Base-by-base conservation (phyloP, 64 coral and sea anemone species). In the Stylophora pistillata region DNA sequence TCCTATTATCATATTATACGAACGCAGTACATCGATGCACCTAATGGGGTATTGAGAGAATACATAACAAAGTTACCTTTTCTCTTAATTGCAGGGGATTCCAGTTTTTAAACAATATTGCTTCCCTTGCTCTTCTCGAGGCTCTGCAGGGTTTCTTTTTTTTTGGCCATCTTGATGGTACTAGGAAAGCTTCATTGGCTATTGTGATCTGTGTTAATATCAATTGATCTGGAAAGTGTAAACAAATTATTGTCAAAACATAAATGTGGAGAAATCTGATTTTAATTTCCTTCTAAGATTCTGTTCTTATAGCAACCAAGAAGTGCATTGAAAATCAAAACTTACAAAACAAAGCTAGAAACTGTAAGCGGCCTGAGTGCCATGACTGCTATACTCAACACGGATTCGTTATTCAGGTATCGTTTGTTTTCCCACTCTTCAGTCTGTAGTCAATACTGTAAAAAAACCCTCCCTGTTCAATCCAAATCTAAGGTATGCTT, bases 1-100 rank as follows among this genome's bases (percentile, higher is more conserved):
- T n/a, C n/a, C n/a, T n/a, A n/a, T n/a, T n/a, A n/a, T n/a, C n/a
- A n/a, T n/a, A 70, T n/a, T 70, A 70, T 70, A n/a, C 1, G 20
- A 21, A 70, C 65, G n/a, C 65, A 70, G 65, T 70, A 70, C 11
- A 23, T 70, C 17, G 25, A 70, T 70, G 65, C 65, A 70, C n/a
- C 18, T 70, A 70, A 70, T 70, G n/a, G n/a, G n/a, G 65, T 9
- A 23, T 18, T 70, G 18, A n/a, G n/a, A 70, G n/a, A 70, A 70
- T n/a, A 70, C 65, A 70, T 70, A 70, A 70, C 65, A 70, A 70
- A 70, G 65, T 70, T 70, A 70, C 65, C 65, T 70, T 70, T 70
- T 70, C 65, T 70, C 65, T 70, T 9, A 70, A 70, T 26, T 70
- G 65, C 17, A 70, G 65, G 17, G 65, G 65, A 70, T 70, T 70